These are phyloP conservation scores for Drosophila arizonae DNA, from an alignment of 1,140 invertebrate species.

Conservation along the genomic window DNA sequence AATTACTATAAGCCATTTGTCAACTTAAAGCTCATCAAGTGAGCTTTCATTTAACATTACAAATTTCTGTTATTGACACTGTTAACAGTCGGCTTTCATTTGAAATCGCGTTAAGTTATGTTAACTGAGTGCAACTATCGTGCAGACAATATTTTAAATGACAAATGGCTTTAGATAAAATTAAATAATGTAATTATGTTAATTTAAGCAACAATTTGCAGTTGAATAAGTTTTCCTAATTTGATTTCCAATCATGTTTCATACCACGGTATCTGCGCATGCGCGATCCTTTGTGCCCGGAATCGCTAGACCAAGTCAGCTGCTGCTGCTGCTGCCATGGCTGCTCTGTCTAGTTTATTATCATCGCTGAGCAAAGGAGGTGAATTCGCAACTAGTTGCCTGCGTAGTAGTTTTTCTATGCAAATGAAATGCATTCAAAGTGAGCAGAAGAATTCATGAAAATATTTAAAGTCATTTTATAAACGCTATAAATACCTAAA, in stretches of 20 bases:
- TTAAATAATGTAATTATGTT: background rate
- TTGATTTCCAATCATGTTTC: background rate
- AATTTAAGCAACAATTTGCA: background rate
- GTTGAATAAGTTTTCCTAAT: too few species aligned
- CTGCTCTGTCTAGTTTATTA: constrained; percentile 25
- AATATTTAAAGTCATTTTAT: background rate
- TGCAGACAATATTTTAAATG: too few species aligned
- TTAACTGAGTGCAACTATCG: too few species aligned
- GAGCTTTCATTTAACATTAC: constrained; percentile 22
- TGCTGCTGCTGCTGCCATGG: constrained; percentile 13
- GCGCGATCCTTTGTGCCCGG: constrained; percentile 22
- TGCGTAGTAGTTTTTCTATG: constrained; percentile 1
- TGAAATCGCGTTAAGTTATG: background rate
- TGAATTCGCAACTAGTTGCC: constrained; percentile 9
- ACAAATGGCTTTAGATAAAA: too few species aligned
- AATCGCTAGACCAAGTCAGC: constrained; percentile 25
- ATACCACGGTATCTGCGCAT: constrained; percentile 30
- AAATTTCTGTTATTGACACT: background rate
- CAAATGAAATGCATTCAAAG: background rate
- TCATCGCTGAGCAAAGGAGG: constrained; percentile 29
- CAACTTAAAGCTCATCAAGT: background rate
- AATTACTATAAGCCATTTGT: background rate
- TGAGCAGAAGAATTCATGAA: background rate
- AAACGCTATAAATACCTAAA: background rate
- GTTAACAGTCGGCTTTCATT: constrained; percentile 13